phyloP scores from a whole-genome alignment of 2,888 invertebrate species.

The Apotomis capreana region DNA sequence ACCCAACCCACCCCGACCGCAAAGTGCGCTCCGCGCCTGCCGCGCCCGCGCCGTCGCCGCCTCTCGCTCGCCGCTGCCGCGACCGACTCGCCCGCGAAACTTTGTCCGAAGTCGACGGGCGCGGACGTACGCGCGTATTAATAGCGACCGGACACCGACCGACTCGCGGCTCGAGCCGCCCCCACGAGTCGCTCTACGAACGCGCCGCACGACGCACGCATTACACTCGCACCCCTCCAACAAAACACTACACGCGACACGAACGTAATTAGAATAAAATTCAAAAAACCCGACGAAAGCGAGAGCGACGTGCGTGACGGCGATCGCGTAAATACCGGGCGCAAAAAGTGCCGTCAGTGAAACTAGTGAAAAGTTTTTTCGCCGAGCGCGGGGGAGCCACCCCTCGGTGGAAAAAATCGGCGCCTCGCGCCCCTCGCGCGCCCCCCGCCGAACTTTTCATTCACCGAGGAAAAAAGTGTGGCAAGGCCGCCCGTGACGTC shows the following conservation, averaged over 20 bases:
- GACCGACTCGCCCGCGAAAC: conserved; percentile 80
- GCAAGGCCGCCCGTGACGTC: conserved; percentile 83
- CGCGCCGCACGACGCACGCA: conserved; percentile 66
- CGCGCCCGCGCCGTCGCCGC: conserved; percentile 82
- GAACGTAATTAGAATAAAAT: conserved; percentile 52
- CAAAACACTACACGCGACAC: conserved; percentile 48
- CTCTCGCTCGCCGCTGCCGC: conserved; percentile 77
- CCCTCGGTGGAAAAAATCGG: conserved; percentile 79
- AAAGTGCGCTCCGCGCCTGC: conserved; percentile 84
- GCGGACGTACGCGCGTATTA: conserved; percentile 81
- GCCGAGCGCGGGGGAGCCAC: conserved; percentile 76
- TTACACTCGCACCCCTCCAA: conserved; percentile 60
- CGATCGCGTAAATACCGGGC: conserved; percentile 76
- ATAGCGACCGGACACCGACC: conserved; percentile 78
- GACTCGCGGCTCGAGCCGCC: conserved; percentile 48
- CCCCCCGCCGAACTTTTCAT: conserved; percentile 85
- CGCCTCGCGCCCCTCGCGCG: conserved; percentile 77
- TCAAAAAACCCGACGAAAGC: conserved; percentile 63
- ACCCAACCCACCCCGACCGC: conserved; percentile 88
- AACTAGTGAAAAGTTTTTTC: conserved; percentile 83
- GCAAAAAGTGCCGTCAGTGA: conserved; percentile 82
- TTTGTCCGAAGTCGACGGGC: conserved; percentile 82
- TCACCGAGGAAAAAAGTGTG: conserved; percentile 84
- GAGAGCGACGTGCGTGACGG: conserved; percentile 71
- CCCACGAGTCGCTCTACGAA: conserved; percentile 55